Evolutionary conservation across 2,113 vertebrate genomes (phyloP), one percentile per base, ranked within the genome.

Genomic region (Neoarius graeffei): DNA sequence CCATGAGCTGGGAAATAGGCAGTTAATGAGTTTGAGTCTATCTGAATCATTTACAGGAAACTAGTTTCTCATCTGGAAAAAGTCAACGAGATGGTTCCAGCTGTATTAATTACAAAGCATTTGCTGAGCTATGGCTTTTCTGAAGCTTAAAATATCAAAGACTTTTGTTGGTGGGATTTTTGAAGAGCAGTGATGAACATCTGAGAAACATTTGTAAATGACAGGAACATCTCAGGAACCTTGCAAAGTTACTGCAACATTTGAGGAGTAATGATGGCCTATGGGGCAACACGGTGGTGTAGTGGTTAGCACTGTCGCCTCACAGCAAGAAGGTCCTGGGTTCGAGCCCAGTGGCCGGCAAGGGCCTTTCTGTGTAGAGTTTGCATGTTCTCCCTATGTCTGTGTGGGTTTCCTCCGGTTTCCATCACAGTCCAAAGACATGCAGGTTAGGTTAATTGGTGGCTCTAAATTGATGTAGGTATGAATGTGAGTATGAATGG

Each of bases 21-120:
- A 79, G 7, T 35, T 69, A 86, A 25, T 23, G 30, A 14, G 30
- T 62, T 42, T 77, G 25, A 13, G 62, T 57, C 66, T 17, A 57
- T 81, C 25, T 52, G 7, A 74, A 14, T 50, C 14, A 66, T 88
- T 57, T 57, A 71, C 56, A 67, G 52, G 81, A 86, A 73, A 89
- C 74, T 56, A 1, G 30, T 25, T 59, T 30, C 62, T 50, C 54
- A 20, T 20, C 7, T 83, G 30, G 66, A 54, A 52, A 35, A 17
- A 30, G 52, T 52, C 77, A 81, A 59, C 64, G 3, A 64, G 23
- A 83, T 86, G 42, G 20, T 57, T 69, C 74, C 52, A 83, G 64
- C 48, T 85, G 23, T 50, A 48, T 76, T 74, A 42, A 82, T 48
- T 62, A 42, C 10, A 62, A 82, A 60, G 9, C 80, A 13, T 9